Base-by-base conservation (phyloP, 2,888 invertebrate species). In the Lithosia quadra region DNA sequence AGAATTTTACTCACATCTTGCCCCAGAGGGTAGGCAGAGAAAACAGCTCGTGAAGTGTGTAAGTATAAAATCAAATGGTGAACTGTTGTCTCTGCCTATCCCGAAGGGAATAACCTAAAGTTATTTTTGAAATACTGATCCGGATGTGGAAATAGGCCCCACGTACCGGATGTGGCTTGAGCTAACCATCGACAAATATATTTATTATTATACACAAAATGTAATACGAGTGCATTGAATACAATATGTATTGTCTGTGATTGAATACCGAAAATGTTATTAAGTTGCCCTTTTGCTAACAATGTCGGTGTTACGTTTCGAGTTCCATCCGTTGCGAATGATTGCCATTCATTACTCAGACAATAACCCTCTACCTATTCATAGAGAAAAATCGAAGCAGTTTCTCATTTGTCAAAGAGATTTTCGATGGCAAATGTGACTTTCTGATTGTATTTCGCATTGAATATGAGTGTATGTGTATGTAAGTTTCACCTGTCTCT, bases 271-370 rank as follows among this genome's bases (percentile, higher is more conserved):
- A 15, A 24, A 22, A 56, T 11, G 15, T 24, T 24, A 56, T 24
- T 24, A 24, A 24, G 24, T 11, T 59, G 28, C 33, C 18, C 49
- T 57, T 36, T 64, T 7, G 43, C 22, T 39, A 34, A 36, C 24
- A 57, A 57, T 18, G 36, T 36, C 34, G 24, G 53, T 33, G 62
- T 53, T 62, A 28, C 49, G 10, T 62, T 62, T 28, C 60, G 7
- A 60, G 22, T 39, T 22, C 5, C 39, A 49, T 21, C 49, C 49
- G n/a, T 33, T 13, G 43, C 33, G 33, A 55, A 34, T 36, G 18
- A 55, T 34, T 53, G 34, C 53, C 15, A 53, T 34, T 63, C 21
- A 24, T 39, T 24, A n/a, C 49, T 28, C 28, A 49, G 13, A 18
- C 21, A 13, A 57, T 57, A 13, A 57, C 57, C 18, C 9, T 49